Percentiles rank a stretch among this genome's conserved stretches.
Evolutionary conservation across 1,140 invertebrate species (phyloP).

Genomic region (Coelopa frigida): DNA sequence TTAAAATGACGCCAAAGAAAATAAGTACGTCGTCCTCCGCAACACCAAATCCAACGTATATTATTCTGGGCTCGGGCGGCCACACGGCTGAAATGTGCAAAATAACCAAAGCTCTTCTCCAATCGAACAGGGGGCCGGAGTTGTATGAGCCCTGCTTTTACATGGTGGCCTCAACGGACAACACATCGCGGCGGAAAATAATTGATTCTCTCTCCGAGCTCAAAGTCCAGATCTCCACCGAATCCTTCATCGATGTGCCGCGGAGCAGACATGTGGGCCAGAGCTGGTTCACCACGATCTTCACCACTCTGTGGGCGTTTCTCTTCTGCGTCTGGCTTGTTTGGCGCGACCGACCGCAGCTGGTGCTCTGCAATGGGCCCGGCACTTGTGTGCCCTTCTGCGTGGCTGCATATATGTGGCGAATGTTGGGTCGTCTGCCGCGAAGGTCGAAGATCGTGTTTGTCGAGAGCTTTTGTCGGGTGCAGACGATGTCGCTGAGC

Average conservation of each 20-base stretch:
- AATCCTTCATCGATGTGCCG: constrained; percentile 53
- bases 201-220: constrained; percentile 14
- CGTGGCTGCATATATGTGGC: constrained; percentile 59
- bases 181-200: constrained; percentile 52
- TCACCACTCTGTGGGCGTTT: constrained; percentile 67
- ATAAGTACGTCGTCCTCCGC: too few relatives aligned
- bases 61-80: constrained; percentile 59
- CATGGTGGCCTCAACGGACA: constrained; percentile 71
- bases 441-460: constrained; percentile 69
- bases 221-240: constrained; percentile 50
- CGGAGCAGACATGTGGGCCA: constrained; percentile 84
- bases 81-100: constrained; percentile 86
- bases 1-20: too few relatives aligned
- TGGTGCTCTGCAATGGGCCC: constrained; percentile 89
- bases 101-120: constrained; percentile 54
- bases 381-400: constrained; percentile 90
- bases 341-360: constrained; percentile 60
- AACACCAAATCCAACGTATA: constrained; percentile 46
- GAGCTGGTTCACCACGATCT: constrained; percentile 70
- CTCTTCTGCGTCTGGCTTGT: constrained; percentile 63
- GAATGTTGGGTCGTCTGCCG: constrained; percentile 57
- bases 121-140: constrained; percentile 57
- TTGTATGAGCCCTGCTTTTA: constrained; percentile 51
- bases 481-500: constrained; percentile 78
- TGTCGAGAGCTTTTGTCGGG: constrained; percentile 90